Evolutionary conservation across 1,140 invertebrate species (phyloP).

Genomic region (Cherax quadricarinatus): DNA sequence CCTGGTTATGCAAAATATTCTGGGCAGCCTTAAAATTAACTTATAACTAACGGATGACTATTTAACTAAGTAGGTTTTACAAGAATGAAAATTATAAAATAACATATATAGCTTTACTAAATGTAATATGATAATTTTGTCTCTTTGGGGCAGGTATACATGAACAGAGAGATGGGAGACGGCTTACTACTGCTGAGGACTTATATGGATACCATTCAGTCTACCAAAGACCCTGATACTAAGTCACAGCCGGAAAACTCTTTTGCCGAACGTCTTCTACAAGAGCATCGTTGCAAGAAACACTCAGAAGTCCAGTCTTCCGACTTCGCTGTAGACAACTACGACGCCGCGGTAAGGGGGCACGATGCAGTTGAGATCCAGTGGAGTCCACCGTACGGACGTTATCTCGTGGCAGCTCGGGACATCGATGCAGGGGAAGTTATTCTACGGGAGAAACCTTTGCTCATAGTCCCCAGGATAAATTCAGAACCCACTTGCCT

Average conservation of each 20-base stretch:
- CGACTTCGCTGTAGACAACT: neutral
- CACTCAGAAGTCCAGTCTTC: neutral
- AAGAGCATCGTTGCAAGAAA: neutral
- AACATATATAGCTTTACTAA: neutral
- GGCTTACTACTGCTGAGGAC: neutral
- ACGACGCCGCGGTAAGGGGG: neutral
- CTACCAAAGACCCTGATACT: neutral
- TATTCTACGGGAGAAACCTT: conserved; percentile 37
- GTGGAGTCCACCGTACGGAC: neutral
- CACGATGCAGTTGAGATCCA: neutral
- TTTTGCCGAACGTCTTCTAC: neutral
- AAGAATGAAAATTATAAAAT: too few species aligned
- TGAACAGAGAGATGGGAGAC: neutral
- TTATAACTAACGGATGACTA: too few species aligned
- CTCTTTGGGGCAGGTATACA: neutral
- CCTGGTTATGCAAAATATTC: too few species aligned
- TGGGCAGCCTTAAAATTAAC: too few species aligned
- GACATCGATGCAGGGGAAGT: conserved; percentile 34
- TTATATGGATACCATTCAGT: neutral
- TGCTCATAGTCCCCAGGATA: conserved; percentile 39
- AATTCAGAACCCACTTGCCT: conserved; percentile 46
- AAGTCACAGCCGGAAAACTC: neutral
- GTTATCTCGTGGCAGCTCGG: conserved; percentile 34
- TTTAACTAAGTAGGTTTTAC: too few species aligned
- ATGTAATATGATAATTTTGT: neutral